Percentiles rank a stretch among this genome's conserved stretches.
Conservation (phyloP, 2,888 invertebrate species). For the Harmothoe impar region DNA sequence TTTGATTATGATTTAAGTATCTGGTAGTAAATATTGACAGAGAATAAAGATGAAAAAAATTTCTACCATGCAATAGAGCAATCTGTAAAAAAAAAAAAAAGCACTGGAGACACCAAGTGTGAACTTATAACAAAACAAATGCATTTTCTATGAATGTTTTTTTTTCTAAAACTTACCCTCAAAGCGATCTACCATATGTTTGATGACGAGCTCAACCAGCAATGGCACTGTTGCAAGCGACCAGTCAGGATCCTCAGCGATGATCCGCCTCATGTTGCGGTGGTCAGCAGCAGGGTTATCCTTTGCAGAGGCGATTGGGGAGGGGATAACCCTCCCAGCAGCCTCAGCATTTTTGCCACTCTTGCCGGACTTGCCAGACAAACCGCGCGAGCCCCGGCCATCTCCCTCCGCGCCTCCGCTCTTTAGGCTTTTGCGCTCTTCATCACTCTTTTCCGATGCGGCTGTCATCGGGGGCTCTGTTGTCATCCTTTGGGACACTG, state of each 20-base stretch:
- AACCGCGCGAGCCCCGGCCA: constrained; percentile 18
- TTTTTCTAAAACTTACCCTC: constrained; percentile 78
- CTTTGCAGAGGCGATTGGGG: constrained; percentile 35
- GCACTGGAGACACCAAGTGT: too few species aligned
- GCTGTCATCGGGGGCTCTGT: constrained; percentile 50
- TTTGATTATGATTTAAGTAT: too few species aligned
- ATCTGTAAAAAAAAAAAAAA: too few species aligned
- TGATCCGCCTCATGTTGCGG: constrained; percentile 79
- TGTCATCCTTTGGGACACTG: constrained; percentile 9
- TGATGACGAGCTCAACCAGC: constrained; percentile 80
- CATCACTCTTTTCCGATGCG: not conserved
- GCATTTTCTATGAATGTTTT: too few species aligned
- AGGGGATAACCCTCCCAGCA: not conserved
- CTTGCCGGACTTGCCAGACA: constrained; percentile 56
- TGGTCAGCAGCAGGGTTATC: constrained; percentile 71
- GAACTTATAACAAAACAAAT: too few species aligned
- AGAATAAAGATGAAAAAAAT: too few species aligned
- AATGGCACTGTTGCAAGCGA: constrained; percentile 83
- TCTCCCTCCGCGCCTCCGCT: constrained; percentile 25
- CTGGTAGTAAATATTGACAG: too few species aligned
- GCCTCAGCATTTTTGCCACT: constrained; percentile 7
- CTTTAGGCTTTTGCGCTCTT: constrained; percentile 12
- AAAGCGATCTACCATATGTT: constrained; percentile 82
- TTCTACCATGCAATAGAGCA: too few species aligned
- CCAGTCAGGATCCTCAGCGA: constrained; percentile 84